Base-by-base conservation (phyloP, 2,888 invertebrate genomes). In the Linyphia triangularis region DNA sequence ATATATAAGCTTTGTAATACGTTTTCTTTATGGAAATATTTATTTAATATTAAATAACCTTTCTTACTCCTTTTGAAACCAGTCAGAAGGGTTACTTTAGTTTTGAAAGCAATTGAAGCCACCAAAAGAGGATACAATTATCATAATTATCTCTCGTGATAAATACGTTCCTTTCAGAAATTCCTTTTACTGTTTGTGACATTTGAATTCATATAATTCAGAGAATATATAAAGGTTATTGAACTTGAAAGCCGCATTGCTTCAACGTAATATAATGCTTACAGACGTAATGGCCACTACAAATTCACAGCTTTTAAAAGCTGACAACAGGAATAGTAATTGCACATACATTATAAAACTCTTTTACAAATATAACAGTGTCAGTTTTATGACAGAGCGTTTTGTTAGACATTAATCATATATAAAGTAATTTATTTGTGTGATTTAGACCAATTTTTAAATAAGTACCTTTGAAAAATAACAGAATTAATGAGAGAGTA, bases 321-420 rank as follows among this genome's bases (percentile, higher is more conserved):
- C 22, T 19, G 59, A 73, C 73, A 73, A 73, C 59, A 22, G 22
- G 73, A 73, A 59, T 73, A n/a, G n/a, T n/a, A 73, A 73, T 73
- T 57, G 26, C 43, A 24, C 24, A 70, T 24, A 70, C 24, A 57
- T 73, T 33, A 19, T 24, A 26, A 16, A 22, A 26, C 57, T 30
- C 24, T 30, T 57, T 30, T 5, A 19, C 26, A 59, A 13, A 33
- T 30, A 57, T 73, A 73, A 73, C 33, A 73, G 33, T n/a, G 70
- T n/a, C 43, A n/a, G 43, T 26, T 70, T 37, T 19, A 5, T 33
- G 30, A 22, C 22, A 67, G 37, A 10, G 22, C n/a, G 67, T 5
- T 37, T 37, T 3, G 10, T 19, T 26, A 33, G 22, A 19, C 6
- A 19, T 6, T 19, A 22, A 37, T 37, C 67, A 19, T 37, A 9